These are phyloP conservation scores for Fissipunctia ypsillon DNA, from an alignment of 2,888 invertebrate genomes.

Conservation along the genomic window DNA sequence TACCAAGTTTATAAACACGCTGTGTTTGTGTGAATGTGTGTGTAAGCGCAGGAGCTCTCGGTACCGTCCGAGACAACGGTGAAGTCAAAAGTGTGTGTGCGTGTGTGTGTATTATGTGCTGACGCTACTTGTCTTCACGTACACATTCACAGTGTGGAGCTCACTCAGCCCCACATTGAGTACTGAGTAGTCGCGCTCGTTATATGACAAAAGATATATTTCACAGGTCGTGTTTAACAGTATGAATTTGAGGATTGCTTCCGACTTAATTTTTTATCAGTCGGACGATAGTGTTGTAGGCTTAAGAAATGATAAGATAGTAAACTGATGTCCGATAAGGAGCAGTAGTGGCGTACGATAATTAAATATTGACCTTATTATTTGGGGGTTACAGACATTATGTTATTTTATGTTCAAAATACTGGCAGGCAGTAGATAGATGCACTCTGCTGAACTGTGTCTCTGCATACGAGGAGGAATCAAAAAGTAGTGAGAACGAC, in stretches of 20 bases:
- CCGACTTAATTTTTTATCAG: conserved; percentile 20
- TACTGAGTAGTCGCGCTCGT: background rate
- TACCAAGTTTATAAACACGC: no score
- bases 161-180: background rate
- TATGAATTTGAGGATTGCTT: background rate
- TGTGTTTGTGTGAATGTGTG: no score
- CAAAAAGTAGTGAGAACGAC: no score
- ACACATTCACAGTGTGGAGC: no score
- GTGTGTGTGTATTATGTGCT: no score
- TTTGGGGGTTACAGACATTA: conserved; percentile 9
- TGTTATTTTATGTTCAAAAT: background rate
- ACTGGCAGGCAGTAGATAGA: background rate
- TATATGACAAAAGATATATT: background rate
- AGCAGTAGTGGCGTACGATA: conserved; percentile 21
- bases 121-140: no score
- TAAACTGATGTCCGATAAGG: conserved; percentile 38
- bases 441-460: background rate
- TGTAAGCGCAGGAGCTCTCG: no score
- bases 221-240: background rate
- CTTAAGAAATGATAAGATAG: conserved; percentile 40
- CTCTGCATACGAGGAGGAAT: no score
- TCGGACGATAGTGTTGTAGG: conserved; percentile 5
- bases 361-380: conserved; percentile 12
- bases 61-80: no score
- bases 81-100: no score